phyloP scores from a whole-genome alignment of 2,888 invertebrate genomes.

The Sialis lutaria region DNA sequence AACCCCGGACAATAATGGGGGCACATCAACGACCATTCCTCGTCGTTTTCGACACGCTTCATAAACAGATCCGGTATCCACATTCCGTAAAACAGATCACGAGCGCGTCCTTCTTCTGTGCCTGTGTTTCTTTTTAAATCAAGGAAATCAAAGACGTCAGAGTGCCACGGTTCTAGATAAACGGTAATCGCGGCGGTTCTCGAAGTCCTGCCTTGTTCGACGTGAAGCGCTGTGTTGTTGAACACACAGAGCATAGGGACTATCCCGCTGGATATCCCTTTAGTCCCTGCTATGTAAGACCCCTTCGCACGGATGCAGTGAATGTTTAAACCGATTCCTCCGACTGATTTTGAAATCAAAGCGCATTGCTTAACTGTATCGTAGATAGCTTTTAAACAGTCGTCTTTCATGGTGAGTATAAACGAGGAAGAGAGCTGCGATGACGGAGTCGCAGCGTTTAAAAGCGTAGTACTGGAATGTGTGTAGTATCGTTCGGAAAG shows the following conservation, averaged over 20 bases:
- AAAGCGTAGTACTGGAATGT: slow-evolving; percentile 44
- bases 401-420: slow-evolving; percentile 38
- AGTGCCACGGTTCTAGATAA: slow-evolving; percentile 47
- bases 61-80: slow-evolving; percentile 49
- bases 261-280: slow-evolving; percentile 42
- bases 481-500: slow-evolving; percentile 43
- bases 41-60: slow-evolving; percentile 32
- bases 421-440: slow-evolving; percentile 40
- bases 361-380: slow-evolving; percentile 39
- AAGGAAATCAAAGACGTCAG: slow-evolving; percentile 41
- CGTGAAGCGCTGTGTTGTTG: slow-evolving; percentile 40
- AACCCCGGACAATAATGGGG: slow-evolving; percentile 36
- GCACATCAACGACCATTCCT: slow-evolving; percentile 42
- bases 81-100: slow-evolving; percentile 41
- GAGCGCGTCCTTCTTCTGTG: slow-evolving; percentile 36
- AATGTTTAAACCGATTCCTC: slow-evolving; percentile 42
- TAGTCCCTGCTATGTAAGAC: slow-evolving; percentile 39
- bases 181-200: slow-evolving; percentile 45
- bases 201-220: slow-evolving; percentile 44
- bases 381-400: slow-evolving; percentile 40
- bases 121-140: slow-evolving; percentile 41
- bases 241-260: slow-evolving; percentile 42
- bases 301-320: slow-evolving; percentile 40
- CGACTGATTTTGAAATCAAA: slow-evolving; percentile 40
- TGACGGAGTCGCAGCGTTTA: slow-evolving; percentile 37